These are phyloP conservation scores for Neocrepidodera transversa DNA, from an alignment of 2,888 invertebrate species.

Conservation along the genomic window DNA sequence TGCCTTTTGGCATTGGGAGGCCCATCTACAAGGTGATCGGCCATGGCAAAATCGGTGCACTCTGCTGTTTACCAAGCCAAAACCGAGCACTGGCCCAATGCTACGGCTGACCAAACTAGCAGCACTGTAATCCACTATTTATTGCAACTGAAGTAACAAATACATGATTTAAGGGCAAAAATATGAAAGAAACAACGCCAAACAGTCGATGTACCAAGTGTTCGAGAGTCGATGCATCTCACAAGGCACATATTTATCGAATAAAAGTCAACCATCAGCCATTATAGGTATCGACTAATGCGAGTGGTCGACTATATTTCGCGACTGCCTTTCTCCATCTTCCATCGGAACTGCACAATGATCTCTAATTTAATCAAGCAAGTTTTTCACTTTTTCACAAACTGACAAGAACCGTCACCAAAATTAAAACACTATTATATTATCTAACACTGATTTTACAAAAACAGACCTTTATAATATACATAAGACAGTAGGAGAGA, in stretches of 20 bases:
- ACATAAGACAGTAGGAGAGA: conserved; percentile 68
- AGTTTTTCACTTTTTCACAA: conserved; percentile 66
- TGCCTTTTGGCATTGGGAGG: conserved; percentile 93
- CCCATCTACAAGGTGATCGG: conserved; percentile 93
- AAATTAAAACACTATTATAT: conserved; percentile 54
- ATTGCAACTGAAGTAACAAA: conserved; percentile 58
- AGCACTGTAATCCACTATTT: conserved; percentile 59
- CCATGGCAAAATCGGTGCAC: conserved; percentile 68
- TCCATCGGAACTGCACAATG: conserved; percentile 76
- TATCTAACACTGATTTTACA: conserved; percentile 56
- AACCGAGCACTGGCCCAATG: conserved; percentile 64
- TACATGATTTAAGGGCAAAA: conserved; percentile 60
- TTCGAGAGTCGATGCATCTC: conserved; percentile 75
- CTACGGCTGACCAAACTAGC: conserved; percentile 58
- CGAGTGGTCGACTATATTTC: conserved; percentile 66
- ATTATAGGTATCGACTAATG: conserved; percentile 77
- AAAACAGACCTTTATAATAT: conserved; percentile 57
- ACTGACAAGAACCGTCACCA: conserved; percentile 59
- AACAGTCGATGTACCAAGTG: conserved; percentile 72
- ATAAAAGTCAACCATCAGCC: conserved; percentile 79
- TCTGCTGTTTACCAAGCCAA: conserved; percentile 72
- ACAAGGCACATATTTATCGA: conserved; percentile 78
- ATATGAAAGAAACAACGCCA: conserved; percentile 59
- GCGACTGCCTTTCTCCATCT: conserved; percentile 75
- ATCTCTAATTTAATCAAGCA: conserved; percentile 71